Evolutionary conservation across 2,113 vertebrate species (phyloP).

Genomic region (Lanius collurio): DNA sequence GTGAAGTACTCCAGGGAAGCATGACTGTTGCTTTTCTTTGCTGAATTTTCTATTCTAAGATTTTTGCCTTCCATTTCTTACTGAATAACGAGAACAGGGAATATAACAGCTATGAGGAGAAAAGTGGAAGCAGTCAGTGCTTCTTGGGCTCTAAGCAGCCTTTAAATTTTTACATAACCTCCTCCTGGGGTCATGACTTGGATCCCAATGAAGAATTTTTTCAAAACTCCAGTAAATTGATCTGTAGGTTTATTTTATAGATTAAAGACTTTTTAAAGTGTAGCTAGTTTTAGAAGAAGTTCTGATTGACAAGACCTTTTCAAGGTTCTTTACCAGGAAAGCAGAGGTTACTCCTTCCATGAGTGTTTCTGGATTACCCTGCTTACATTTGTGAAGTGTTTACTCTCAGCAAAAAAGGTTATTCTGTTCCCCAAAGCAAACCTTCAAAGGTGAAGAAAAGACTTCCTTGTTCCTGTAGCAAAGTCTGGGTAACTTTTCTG

Average conservation of each 20-base stretch:
- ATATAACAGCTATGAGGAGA: not conserved
- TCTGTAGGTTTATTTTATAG: not conserved
- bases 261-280: accelerated
- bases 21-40: not conserved
- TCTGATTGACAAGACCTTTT: not conserved
- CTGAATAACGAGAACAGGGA: not conserved
- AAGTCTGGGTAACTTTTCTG: not conserved
- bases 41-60: not conserved
- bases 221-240: not conserved
- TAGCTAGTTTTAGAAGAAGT: not conserved
- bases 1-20: not conserved
- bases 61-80: not conserved
- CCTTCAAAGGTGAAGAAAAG: not conserved
- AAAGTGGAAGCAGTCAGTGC: not conserved
- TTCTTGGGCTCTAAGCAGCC: not conserved
- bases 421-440: not conserved
- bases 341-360: not conserved
- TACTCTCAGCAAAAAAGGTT: not conserved
- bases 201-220: not conserved
- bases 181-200: not conserved
- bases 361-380: not conserved
- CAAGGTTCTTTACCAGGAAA: not conserved
- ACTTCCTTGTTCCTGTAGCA: not conserved
- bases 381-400: not conserved
- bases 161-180: not conserved